A percentile compares a stretch with the other conserved stretches of the same genome.
Conservation (phyloP, 1,140 invertebrate species). For the Anoplophora glabripennis region DNA sequence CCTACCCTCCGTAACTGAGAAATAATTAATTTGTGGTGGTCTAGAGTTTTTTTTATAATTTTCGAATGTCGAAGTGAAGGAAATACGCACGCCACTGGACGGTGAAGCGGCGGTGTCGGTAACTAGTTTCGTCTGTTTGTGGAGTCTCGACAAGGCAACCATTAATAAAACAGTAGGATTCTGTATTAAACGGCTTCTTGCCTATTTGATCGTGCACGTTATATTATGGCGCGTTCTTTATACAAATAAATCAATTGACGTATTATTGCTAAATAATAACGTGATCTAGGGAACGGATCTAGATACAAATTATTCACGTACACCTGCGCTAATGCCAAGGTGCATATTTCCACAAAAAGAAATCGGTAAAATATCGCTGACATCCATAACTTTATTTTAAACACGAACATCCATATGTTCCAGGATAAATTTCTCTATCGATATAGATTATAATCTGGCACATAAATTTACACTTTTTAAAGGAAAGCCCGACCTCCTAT, state of each 20-base stretch:
- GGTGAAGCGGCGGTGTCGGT: constrained; percentile 16
- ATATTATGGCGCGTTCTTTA: constrained; percentile 28
- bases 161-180: constrained; percentile 45
- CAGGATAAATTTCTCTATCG: constrained; percentile 2
- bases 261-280: constrained; percentile 36
- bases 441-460: constrained; percentile 11
- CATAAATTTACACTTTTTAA: constrained; percentile 9
- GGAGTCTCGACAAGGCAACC: constrained; percentile 35
- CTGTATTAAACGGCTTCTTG: constrained; percentile 39
- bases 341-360: constrained; percentile 13
- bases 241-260: constrained; percentile 36
- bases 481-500: not conserved
- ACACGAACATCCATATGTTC: constrained; percentile 14
- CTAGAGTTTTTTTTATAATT: too few species aligned
- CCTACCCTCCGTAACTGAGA: too few species aligned
- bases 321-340: constrained; percentile 21
- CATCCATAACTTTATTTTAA: constrained; percentile 13
- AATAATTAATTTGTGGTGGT: too few species aligned
- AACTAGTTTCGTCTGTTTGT: constrained; percentile 40
- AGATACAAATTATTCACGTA: constrained; percentile 29
- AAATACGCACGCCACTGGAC: not conserved
- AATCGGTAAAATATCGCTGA: constrained; percentile 16
- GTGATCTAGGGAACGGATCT: constrained; percentile 25
- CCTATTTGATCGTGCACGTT: constrained; percentile 37
- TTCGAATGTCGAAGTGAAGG: too few species aligned